Percentiles rank a stretch among this genome's conserved stretches.
Evolutionary conservation across 1,140 invertebrate genomes (phyloP).

Genomic region (Campoletis sonorensis): DNA sequence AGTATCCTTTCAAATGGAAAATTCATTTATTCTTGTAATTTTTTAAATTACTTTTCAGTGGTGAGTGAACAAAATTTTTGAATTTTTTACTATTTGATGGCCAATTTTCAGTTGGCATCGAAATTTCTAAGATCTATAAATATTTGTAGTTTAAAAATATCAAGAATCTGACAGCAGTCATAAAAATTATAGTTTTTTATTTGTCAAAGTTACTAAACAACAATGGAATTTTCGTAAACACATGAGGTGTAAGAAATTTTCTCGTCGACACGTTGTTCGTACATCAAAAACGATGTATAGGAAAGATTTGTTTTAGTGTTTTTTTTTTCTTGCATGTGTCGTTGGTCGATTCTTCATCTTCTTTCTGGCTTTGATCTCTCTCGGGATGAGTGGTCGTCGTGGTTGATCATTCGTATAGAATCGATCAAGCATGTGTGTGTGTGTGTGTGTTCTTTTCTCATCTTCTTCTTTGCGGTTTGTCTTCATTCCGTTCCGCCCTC

Average conservation of each 20-base stretch:
- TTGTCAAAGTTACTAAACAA: background rate
- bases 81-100: too few species aligned
- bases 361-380: conserved; percentile 26
- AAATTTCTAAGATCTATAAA: too few species aligned
- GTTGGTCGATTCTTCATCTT: conserved; percentile 12
- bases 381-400: background rate
- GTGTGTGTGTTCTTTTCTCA: background rate
- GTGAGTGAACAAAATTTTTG: too few species aligned
- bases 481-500: conserved; percentile 8
- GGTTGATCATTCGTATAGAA: background rate
- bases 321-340: background rate
- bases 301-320: too few species aligned
- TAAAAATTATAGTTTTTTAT: too few species aligned
- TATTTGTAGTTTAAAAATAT: too few species aligned
- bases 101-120: too few species aligned
- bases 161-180: too few species aligned
- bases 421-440: conserved; percentile 16
- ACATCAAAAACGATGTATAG: background rate
- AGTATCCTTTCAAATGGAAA: too few species aligned
- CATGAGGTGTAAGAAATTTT: background rate
- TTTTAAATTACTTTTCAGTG: too few species aligned
- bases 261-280: conserved; percentile 18
- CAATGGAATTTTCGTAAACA: conserved; percentile 1
- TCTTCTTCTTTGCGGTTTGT: conserved; percentile 27
- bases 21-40: too few species aligned